phyloP scores from a whole-genome alignment of 2,113 vertebrate genomes.

The Beaufortia kweichowensis region DNA sequence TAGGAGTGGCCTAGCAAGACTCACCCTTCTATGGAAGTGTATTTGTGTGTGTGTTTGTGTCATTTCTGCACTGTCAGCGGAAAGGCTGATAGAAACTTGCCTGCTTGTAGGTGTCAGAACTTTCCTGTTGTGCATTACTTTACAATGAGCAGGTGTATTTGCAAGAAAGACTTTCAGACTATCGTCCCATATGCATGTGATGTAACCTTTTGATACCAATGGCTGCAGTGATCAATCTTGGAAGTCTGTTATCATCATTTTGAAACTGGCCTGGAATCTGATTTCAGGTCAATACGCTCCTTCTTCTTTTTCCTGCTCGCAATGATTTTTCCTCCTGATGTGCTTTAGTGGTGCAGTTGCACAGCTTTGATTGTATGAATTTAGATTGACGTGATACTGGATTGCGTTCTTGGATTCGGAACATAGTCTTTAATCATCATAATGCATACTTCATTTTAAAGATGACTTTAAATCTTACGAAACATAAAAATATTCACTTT shows the following conservation, averaged over 20 bases:
- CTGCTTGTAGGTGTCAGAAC: background rate
- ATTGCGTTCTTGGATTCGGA: conserved; percentile 1
- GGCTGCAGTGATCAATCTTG: conserved; percentile 55
- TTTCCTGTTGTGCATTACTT: background rate
- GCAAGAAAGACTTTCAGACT: background rate
- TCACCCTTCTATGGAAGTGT: conserved; percentile 48
- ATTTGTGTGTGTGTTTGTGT: conserved; percentile 27
- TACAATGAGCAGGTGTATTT: conserved; percentile 23
- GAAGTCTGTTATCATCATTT: background rate
- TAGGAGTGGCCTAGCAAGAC: conserved; percentile 58
- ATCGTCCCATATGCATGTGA: conserved; percentile 21
- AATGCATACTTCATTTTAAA: conserved; percentile 1
- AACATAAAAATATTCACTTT: conserved; percentile 6
- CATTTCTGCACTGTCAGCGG: conserved; percentile 10
- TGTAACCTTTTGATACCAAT: conserved; percentile 50
- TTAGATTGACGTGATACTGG: too few relatives aligned
- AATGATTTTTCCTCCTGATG: background rate
- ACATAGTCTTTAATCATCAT: background rate
- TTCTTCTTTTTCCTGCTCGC: background rate
- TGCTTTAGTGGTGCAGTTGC: background rate
- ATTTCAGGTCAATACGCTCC: conserved; percentile 50
- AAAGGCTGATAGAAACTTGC: background rate
- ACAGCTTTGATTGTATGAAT: too few relatives aligned
- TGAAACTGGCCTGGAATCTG: conserved; percentile 29
- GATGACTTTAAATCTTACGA: background rate